These are phyloP conservation scores for Anser cygnoides DNA, from an alignment of 2,113 vertebrate genomes.

Conservation along the genomic window DNA sequence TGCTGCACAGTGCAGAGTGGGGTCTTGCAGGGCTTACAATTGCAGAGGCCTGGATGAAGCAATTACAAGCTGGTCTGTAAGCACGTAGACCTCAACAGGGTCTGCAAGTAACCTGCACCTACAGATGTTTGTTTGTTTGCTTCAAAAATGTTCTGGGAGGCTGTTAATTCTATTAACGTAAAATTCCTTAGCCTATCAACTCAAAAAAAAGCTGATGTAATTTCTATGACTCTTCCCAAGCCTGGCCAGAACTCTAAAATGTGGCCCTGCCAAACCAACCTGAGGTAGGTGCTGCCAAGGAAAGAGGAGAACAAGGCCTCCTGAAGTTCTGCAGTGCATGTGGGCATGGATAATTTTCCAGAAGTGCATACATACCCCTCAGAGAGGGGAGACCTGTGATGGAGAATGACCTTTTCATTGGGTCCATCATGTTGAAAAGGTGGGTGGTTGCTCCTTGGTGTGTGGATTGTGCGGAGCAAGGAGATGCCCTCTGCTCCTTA, in stretches of 20 bases:
- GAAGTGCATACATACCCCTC: rapidly evolving
- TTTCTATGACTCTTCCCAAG: neutral
- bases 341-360: neutral
- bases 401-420: neutral
- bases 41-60: neutral
- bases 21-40: neutral
- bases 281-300: neutral
- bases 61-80: neutral
- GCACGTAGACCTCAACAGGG: rapidly evolving
- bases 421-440: neutral
- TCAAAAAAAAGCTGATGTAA: rapidly evolving
- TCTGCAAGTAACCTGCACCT: neutral
- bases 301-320: neutral
- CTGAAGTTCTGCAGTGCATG: neutral
- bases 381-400: rapidly evolving
- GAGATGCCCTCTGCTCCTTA: neutral
- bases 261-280: neutral
- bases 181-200: neutral
- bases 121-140: neutral
- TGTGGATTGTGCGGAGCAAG: neutral
- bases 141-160: neutral
- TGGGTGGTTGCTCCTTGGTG: neutral
- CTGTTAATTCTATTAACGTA: neutral
- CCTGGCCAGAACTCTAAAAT: neutral
- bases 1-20: neutral